phyloP scores from a whole-genome alignment of 2,888 invertebrate species.

The Drosophila fungiperda region DNA sequence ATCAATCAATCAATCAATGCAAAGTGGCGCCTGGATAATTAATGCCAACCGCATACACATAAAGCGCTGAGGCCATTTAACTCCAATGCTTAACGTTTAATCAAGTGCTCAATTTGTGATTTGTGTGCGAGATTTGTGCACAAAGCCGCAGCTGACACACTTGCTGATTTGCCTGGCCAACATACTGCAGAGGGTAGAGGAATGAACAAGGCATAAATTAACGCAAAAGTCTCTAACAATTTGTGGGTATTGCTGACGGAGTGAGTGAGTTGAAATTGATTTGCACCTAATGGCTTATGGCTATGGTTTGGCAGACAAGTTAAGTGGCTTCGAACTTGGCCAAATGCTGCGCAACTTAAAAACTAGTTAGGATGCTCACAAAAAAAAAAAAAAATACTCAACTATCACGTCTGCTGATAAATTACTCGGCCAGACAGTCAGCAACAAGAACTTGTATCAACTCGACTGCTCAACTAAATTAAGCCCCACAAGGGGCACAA shows the following conservation, averaged over 20 bases:
- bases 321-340: constrained; percentile 59
- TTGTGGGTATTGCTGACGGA: constrained; percentile 23
- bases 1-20: constrained; percentile 35
- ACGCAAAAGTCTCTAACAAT: constrained; percentile 37
- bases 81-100: constrained; percentile 48
- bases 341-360: constrained; percentile 60
- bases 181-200: neutral
- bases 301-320: constrained; percentile 38
- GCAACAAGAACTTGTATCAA: constrained; percentile 31
- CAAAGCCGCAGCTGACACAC: constrained; percentile 56
- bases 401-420: constrained; percentile 59
- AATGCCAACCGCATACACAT: constrained; percentile 41
- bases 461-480: constrained; percentile 60
- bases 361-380: constrained; percentile 47
- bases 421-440: constrained; percentile 35
- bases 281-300: constrained; percentile 47
- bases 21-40: constrained; percentile 43
- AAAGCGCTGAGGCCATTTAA: constrained; percentile 44
- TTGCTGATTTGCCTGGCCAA: constrained; percentile 24
- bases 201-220: constrained; percentile 44
- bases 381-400: constrained; percentile 17
- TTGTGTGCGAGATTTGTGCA: constrained; percentile 52
- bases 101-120: constrained; percentile 60
- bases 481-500: constrained; percentile 37
- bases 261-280: constrained; percentile 50